These are phyloP conservation scores for Ips typographus DNA, from an alignment of 1,140 invertebrate genomes.

Conservation along the genomic window DNA sequence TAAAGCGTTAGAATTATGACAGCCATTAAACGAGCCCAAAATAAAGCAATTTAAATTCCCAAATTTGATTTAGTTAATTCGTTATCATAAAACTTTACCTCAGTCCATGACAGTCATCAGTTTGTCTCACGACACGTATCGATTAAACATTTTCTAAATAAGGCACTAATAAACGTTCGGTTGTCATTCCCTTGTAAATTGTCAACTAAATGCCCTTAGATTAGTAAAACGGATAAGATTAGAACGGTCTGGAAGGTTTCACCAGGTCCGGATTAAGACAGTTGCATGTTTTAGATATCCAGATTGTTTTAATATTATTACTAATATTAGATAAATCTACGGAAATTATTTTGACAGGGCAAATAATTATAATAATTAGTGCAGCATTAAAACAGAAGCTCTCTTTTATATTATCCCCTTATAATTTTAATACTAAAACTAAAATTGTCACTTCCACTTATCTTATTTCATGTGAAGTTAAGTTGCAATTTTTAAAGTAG, in stretches of 20 bases:
- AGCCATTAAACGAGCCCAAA: not conserved
- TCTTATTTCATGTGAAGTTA: too few species aligned
- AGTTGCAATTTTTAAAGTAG: too few species aligned
- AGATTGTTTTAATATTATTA: too few species aligned
- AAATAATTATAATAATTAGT: too few species aligned
- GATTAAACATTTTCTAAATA: conserved; percentile 3
- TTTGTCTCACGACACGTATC: conserved; percentile 1
- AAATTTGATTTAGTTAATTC: not conserved
- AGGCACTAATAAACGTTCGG: not conserved
- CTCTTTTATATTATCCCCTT: too few species aligned
- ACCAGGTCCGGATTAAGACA: not conserved
- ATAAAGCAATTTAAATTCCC: conserved; percentile 6
- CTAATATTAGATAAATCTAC: too few species aligned
- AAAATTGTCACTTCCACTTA: too few species aligned
- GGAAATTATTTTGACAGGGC: too few species aligned
- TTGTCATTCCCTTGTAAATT: conserved; percentile 3
- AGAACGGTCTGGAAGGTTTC: too few species aligned
- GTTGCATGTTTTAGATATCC: too few species aligned
- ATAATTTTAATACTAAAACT: too few species aligned
- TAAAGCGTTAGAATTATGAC: not conserved
- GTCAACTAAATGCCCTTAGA: conserved; percentile 1
- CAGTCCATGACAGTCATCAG: not conserved
- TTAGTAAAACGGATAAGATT: not conserved
- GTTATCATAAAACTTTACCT: not conserved
- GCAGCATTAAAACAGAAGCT: too few species aligned